Evolutionary conservation across 2,113 vertebrate genomes (phyloP), one percentile per base, ranked within the genome.

Genomic region (Grammomys dolichurus): DNA sequence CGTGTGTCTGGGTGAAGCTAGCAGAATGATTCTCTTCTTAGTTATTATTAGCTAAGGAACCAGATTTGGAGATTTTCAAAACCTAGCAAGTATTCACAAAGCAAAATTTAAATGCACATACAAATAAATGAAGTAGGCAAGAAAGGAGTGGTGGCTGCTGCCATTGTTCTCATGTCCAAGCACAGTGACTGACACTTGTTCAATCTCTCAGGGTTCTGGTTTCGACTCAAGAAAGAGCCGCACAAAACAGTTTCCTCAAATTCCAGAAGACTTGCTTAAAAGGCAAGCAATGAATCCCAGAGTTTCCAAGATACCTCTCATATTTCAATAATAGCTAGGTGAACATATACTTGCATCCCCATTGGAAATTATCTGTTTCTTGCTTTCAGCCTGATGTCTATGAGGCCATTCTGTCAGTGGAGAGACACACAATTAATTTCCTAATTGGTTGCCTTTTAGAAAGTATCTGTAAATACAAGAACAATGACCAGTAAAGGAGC

Each of bases 391-490:
- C 1, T 51, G 58, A 72, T 28, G 67, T 17, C 31, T 89, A 58
- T 40, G 7, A 80, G 9, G 77, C 28, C 31, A 28, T 28, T 85
- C 54, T 78, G 22, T 84, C 78, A 91, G 40, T 31, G 84, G n/a
- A 91, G 72, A 24, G 40, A 51, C 17, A 28, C 73, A 36, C 43
- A 13, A 46, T 24, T 91, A 51, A 82, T 89, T 93, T 94, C 20
- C 65, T 81, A 88, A 87, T 65, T 80, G 73, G n/a, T 36, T 89
- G 11, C 33, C 51, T 89, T 81, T 80, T 60, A 91, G 65, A 72
- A 40, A 91, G 67, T 76, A 40, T 33, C 31, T 91, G 14, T 54
- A 91, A 89, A 91, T 76, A 31, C 76, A 89, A 90, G 69, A 91
- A 63, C 6, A 93, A 86, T 51, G 19, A 67, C n/a, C 77, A 84